Percentiles rank a stretch among this genome's conserved stretches.
phyloP scores from a whole-genome alignment of 2,797 vertebrate genomes.

The Chiroxiphia lanceolata region DNA sequence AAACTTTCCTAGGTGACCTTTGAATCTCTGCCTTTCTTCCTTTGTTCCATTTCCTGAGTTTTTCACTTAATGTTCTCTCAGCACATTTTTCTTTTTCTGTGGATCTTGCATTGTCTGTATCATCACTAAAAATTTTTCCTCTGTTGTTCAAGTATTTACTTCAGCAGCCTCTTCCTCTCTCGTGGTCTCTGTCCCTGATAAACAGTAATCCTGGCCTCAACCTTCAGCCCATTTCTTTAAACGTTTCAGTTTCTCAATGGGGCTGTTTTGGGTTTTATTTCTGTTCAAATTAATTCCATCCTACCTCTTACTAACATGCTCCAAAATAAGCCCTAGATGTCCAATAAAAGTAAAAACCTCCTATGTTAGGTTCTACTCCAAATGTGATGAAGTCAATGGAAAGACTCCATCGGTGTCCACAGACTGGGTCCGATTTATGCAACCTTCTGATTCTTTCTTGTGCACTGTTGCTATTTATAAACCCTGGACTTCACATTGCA shows the following conservation, averaged over 20 bases:
- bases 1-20: constrained; percentile 63
- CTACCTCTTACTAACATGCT: constrained; percentile 33
- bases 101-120: constrained; percentile 12
- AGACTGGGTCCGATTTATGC: not conserved
- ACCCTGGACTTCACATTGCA: not conserved
- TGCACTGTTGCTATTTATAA: not conserved
- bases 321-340: constrained; percentile 55
- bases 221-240: constrained; percentile 34
- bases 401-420: constrained; percentile 21
- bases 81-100: constrained; percentile 21
- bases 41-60: constrained; percentile 64
- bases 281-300: constrained; percentile 58
- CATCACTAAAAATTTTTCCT: constrained; percentile 31
- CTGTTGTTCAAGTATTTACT: constrained; percentile 43
- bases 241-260: not conserved
- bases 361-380: not conserved
- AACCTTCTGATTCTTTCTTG: not conserved
- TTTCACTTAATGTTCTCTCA: constrained; percentile 57
- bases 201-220: not conserved
- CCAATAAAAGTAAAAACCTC: constrained; percentile 47
- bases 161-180: constrained; percentile 33
- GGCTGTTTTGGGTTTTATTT: constrained; percentile 3
- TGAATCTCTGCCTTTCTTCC: constrained; percentile 57
- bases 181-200: not conserved
- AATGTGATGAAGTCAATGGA: constrained; percentile 42